Evolutionary conservation across 2,797 vertebrate species (phyloP), one percentile per base, ranked within the genome.

Genomic region (Sebastes variabilis): DNA sequence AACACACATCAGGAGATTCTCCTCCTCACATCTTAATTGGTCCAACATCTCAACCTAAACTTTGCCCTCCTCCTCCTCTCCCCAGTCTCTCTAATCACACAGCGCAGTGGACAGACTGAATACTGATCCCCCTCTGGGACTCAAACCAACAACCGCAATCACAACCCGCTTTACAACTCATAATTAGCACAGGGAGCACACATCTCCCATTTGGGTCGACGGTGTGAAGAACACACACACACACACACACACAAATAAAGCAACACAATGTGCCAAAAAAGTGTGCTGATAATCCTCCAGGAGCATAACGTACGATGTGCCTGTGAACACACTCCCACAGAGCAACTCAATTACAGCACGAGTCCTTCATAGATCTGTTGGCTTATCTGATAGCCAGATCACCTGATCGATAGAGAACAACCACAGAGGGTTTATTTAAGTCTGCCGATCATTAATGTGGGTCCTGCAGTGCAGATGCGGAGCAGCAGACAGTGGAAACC

Each of bases 361-460:
- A 83, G 76, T 78, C 89, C 86, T 80, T 79, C 91, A 93, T 92
- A 81, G 95, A 95, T 95, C 91, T 93, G 92, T 94, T 94, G 76
- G 90, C 89, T 91, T 89, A 89, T 93, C 92, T 91, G 92, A 96
- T 94, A 82, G 88, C 80, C 71, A 77, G 92, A 94, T 95, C 91
- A 87, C 32, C 79, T 86, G 91, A 93, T 96, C 95, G 92, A 96
- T 96, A 77, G 64, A 71, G 85, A 79, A 81, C 83, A 90, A 91
- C 89, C 89, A 83, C 91, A 49, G 83, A 90, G 90, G 90, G 81
- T 95, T 94, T 93, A 91, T 94, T 87, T 87, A 89, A 92, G 85
- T 85, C 73, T 14, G 71, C 36, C 56, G 78, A 90, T 95, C 94
- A 90, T 94, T 94, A 90, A 82, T 83, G 88, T 79, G 87, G 81